Conservation (phyloP, 2,888 invertebrate species). For the Mesorhabditis spiculigera region DNA sequence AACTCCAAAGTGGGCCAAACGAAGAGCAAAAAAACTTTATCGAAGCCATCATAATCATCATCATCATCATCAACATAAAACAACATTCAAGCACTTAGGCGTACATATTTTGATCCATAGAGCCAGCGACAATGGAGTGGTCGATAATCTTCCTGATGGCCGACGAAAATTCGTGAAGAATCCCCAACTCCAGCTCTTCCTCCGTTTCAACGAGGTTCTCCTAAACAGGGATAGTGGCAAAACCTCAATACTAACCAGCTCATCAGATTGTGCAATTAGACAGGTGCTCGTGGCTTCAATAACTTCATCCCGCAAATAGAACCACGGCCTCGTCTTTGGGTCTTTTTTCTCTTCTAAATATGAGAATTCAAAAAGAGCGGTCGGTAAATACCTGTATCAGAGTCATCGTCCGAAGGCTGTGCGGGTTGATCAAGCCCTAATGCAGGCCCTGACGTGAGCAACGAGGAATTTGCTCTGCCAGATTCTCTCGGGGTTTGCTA, state of each 20-base stretch:
- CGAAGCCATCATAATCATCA: too few relatives aligned
- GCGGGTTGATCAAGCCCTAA: neutral
- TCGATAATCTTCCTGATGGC: conserved; percentile 89
- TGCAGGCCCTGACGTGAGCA: neutral
- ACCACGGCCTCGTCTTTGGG: conserved; percentile 74
- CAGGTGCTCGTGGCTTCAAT: conserved; percentile 94
- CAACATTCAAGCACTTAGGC: neutral
- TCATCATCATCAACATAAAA: neutral
- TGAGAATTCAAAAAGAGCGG: neutral
- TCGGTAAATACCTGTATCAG: neutral
- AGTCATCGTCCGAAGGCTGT: neutral
- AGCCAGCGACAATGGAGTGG: conserved; percentile 6
- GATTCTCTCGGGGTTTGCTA: too few relatives aligned
- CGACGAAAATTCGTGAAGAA: conserved; percentile 89
- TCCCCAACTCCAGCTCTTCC: conserved; percentile 67
- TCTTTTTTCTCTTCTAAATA: neutral
- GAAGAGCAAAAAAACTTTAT: too few relatives aligned
- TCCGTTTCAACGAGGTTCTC: conserved; percentile 13
- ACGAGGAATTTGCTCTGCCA: too few relatives aligned
- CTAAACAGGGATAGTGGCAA: neutral
- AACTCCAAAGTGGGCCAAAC: too few relatives aligned
- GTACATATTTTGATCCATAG: neutral
- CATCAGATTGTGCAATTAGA: conserved; percentile 85
- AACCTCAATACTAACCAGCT: conserved; percentile 66
- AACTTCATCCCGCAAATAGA: conserved; percentile 87